A percentile compares a stretch with the other conserved stretches of the same genome.
These are phyloP conservation scores for Chrysolina haemoptera DNA, from an alignment of 2,888 invertebrate species.

Conservation along the genomic window DNA sequence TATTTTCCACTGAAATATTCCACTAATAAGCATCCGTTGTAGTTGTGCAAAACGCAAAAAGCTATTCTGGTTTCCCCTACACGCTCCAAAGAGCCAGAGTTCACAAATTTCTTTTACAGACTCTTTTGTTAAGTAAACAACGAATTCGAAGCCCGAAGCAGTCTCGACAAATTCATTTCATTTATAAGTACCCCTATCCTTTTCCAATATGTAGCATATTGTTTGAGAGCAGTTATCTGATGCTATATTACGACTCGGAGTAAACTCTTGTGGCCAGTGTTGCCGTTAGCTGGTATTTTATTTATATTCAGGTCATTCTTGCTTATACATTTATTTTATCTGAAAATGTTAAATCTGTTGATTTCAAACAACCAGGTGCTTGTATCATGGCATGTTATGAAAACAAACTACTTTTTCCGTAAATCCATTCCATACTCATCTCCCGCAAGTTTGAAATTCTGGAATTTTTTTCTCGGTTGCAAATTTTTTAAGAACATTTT, in stretches of 20 bases:
- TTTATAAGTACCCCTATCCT: constrained; percentile 13
- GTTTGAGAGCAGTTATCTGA: constrained; percentile 5
- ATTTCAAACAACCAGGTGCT: too few species aligned
- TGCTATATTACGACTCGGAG: constrained; percentile 11
- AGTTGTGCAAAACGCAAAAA: background rate
- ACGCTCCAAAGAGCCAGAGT: background rate
- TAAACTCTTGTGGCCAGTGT: background rate
- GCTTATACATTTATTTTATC: too few species aligned
- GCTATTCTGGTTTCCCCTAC: background rate
- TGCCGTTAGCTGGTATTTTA: background rate
- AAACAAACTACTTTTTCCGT: too few species aligned
- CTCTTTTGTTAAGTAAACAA: constrained; percentile 5
- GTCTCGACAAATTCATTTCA: constrained; percentile 11
- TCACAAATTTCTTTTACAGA: constrained; percentile 6
- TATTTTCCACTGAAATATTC: too few species aligned
- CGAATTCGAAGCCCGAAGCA: constrained; percentile 5
- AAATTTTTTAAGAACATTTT: too few species aligned
- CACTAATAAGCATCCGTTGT: background rate
- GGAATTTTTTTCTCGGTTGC: too few species aligned
- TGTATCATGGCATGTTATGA: too few species aligned
- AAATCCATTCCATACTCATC: too few species aligned
- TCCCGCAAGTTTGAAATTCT: too few species aligned
- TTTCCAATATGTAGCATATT: constrained; percentile 15
- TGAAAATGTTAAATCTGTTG: too few species aligned
- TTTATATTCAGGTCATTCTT: too few species aligned